Evolutionary conservation across 2,113 vertebrate genomes (phyloP).

Genomic region (Lepus americanus): DNA sequence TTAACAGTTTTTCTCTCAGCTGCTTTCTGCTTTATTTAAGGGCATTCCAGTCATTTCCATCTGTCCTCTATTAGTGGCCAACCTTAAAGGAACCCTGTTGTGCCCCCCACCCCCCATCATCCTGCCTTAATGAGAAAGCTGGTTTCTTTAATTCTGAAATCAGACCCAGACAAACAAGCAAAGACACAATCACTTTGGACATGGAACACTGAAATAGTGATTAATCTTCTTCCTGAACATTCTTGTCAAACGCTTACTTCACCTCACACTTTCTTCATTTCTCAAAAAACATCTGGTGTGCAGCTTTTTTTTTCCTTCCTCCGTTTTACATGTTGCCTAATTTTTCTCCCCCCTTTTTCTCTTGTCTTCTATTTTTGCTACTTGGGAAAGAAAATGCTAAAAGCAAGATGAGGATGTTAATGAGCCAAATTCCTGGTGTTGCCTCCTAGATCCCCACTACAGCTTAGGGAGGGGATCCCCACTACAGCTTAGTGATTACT

Average conservation of each 20-base stretch:
- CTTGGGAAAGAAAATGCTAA: slow-evolving; percentile 82
- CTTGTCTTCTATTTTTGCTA: slow-evolving; percentile 81
- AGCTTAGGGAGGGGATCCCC: not conserved
- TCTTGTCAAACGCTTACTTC: slow-evolving; percentile 94
- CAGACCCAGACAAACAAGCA: slow-evolving; percentile 80
- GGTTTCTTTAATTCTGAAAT: slow-evolving; percentile 80
- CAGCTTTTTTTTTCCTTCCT: slow-evolving; percentile 86
- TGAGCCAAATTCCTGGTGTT: slow-evolving; percentile 81
- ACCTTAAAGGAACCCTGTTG: slow-evolving; percentile 65
- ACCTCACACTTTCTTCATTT: slow-evolving; percentile 92
- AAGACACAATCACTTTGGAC: slow-evolving; percentile 87
- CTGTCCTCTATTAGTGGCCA: slow-evolving; percentile 55
- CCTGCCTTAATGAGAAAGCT: slow-evolving; percentile 60
- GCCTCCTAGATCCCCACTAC: slow-evolving; percentile 34
- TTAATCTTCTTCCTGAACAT: slow-evolving; percentile 92
- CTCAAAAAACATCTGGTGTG: slow-evolving; percentile 94
- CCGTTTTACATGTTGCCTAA: slow-evolving; percentile 88
- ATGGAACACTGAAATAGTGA: slow-evolving; percentile 89
- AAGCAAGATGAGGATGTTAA: slow-evolving; percentile 75
- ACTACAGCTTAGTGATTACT: not conserved
- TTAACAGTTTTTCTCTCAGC: slow-evolving; percentile 56
- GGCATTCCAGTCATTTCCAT: slow-evolving; percentile 69
- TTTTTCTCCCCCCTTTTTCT: slow-evolving; percentile 70
- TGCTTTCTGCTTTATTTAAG: slow-evolving; percentile 49
- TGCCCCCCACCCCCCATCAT: not conserved